Conservation (phyloP, 2,888 invertebrate genomes). For the Zygothrica quintamaculata region DNA sequence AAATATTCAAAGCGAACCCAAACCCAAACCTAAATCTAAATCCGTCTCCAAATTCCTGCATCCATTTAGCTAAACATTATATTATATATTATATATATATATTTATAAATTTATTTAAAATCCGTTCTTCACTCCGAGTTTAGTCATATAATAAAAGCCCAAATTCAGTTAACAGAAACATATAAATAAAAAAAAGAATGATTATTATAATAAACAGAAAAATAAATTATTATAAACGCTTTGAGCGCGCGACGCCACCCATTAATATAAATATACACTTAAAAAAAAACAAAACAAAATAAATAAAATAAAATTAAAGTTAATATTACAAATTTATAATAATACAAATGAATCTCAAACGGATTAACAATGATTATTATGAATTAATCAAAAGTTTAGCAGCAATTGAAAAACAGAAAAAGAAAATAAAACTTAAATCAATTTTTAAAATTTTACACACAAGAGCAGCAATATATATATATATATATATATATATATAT, state of each 20-base stretch:
- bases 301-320: constrained; percentile 11
- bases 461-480: constrained; percentile 15
- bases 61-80: constrained; percentile 24
- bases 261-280: constrained; percentile 57
- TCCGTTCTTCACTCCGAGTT: constrained; percentile 56
- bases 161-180: constrained; percentile 31
- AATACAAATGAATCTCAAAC: constrained; percentile 30
- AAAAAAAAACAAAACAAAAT: constrained; percentile 7
- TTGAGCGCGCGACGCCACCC: constrained; percentile 80
- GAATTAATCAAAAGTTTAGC: constrained; percentile 67
- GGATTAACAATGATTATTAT: constrained; percentile 38
- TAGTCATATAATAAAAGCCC: constrained; percentile 45
- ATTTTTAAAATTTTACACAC: constrained; percentile 47
- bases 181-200: constrained; percentile 8
- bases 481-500: constrained; percentile 2
- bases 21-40: too few species aligned
- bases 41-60: background rate
- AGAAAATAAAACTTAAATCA: constrained; percentile 55
- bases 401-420: constrained; percentile 78
- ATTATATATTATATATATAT: constrained; percentile 5
- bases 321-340: too few species aligned
- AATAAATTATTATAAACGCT: constrained; percentile 57
- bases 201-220: constrained; percentile 4
- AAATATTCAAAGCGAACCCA: background rate
- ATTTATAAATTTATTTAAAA: constrained; percentile 40